These are phyloP conservation scores for Drosophila insularis DNA, from an alignment of 1,140 invertebrate genomes.

Conservation along the genomic window DNA sequence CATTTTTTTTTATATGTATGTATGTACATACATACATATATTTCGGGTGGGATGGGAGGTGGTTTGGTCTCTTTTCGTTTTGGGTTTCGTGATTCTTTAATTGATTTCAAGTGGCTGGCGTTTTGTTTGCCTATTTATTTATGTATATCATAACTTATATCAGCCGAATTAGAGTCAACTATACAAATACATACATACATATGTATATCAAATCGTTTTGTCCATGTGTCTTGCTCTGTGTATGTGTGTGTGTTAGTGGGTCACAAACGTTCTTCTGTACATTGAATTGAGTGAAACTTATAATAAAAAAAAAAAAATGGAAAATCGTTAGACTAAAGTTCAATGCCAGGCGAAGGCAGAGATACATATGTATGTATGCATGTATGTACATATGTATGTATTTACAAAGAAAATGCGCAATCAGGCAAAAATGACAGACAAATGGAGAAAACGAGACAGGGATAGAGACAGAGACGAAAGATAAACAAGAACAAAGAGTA, in stretches of 20 bases:
- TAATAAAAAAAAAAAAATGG: neutral
- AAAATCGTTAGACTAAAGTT: constrained; percentile 24
- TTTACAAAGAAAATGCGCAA: constrained; percentile 47
- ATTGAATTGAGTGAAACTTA: constrained; percentile 12
- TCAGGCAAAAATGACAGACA: constrained; percentile 27
- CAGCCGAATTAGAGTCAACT: constrained; percentile 3
- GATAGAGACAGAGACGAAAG: constrained; percentile 2
- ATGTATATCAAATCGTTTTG: neutral
- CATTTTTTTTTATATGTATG: neutral
- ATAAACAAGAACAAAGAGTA: constrained; percentile 16
- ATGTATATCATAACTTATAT: constrained; percentile 20
- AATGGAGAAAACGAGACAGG: neutral
- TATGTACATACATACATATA: neutral
- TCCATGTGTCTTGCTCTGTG: neutral
- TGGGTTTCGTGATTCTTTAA: constrained; percentile 45
- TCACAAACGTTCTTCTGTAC: neutral
- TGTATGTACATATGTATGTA: too few relatives aligned
- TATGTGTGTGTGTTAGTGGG: constrained; percentile 1
- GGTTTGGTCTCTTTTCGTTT: constrained; percentile 24
- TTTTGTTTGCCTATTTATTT: constrained; percentile 41
- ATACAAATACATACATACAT: too few relatives aligned
- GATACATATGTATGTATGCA: too few relatives aligned
- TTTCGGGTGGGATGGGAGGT: too few relatives aligned
- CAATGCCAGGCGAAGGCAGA: constrained; percentile 21
- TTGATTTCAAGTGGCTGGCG: constrained; percentile 51